A percentile compares a stretch with the other conserved stretches of the same genome.
Conservation (phyloP, 2,113 vertebrate species). For the Triplophysa dalaica region DNA sequence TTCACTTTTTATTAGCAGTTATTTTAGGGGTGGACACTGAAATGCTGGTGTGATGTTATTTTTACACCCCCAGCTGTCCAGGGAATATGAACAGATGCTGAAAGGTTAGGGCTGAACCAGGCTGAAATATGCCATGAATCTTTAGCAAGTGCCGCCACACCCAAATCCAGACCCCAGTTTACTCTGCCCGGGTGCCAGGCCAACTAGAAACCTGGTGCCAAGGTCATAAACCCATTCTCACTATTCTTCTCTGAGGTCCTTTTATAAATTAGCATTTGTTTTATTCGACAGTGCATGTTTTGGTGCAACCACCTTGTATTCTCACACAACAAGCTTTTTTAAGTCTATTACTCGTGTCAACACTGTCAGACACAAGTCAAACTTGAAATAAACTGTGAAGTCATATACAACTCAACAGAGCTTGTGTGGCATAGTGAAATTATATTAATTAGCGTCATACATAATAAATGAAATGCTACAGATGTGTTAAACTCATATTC, state of each 20-base stretch:
- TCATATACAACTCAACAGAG: no score
- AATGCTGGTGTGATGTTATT: constrained; percentile 62
- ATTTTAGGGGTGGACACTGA: constrained; percentile 41
- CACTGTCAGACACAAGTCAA: no score
- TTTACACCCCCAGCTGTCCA: constrained; percentile 71
- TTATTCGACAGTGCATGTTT: no score
- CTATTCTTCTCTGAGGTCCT: not conserved
- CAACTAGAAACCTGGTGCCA: constrained; percentile 44
- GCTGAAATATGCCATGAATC: constrained; percentile 52
- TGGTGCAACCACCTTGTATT: no score
- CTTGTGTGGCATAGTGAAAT: no score
- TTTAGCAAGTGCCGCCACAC: constrained; percentile 49
- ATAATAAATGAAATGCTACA: no score
- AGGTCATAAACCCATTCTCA: constrained; percentile 30
- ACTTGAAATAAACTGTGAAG: no score
- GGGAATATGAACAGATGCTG: constrained; percentile 16
- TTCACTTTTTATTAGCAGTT: constrained; percentile 27
- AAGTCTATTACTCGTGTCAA: no score
- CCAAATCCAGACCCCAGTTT: constrained; percentile 34
- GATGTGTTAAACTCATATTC: no score
- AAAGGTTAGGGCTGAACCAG: constrained; percentile 23
- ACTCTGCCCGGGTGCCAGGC: constrained; percentile 34
- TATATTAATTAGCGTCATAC: no score
- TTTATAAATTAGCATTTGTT: not conserved
- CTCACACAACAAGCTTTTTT: no score